Evolutionary conservation across 2,797 vertebrate genomes (phyloP).

Genomic region (Lacerta bilineata): DNA sequence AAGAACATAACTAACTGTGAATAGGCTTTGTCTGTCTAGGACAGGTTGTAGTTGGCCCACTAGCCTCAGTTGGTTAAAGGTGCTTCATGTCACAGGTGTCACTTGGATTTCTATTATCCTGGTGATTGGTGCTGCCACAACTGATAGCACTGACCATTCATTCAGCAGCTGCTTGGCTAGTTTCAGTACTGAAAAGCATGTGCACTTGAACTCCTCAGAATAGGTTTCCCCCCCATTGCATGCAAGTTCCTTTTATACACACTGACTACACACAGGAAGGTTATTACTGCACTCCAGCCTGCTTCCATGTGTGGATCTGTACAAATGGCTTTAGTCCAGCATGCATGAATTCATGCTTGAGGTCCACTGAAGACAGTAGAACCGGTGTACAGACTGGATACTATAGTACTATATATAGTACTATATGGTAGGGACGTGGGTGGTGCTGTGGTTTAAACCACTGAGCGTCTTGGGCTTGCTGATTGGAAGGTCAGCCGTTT

Average conservation of each 20-base stretch:
- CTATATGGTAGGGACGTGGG: too few species aligned
- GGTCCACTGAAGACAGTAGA: neutral
- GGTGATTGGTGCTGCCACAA: neutral
- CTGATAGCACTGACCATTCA: neutral
- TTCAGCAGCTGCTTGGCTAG: neutral
- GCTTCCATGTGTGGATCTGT: neutral
- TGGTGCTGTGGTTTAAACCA: too few species aligned
- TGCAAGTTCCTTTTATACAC: neutral
- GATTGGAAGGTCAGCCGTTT: too few species aligned
- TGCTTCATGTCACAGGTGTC: neutral
- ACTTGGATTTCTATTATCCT: neutral
- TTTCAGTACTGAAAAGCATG: neutral
- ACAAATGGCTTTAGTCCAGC: neutral
- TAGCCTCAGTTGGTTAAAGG: neutral
- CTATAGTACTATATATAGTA: too few species aligned
- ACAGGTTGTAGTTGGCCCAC: too few species aligned
- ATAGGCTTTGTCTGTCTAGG: neutral
- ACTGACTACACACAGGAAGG: neutral
- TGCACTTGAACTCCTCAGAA: neutral
- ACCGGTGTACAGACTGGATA: neutral
- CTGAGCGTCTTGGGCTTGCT: too few species aligned
- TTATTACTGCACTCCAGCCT: neutral
- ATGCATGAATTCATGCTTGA: neutral
- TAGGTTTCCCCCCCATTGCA: neutral
- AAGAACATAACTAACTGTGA: neutral